A percentile compares a stretch with the other conserved stretches of the same genome.
These are phyloP conservation scores for Diarsia dahlii DNA, from an alignment of 2,888 invertebrate genomes.

Conservation along the genomic window DNA sequence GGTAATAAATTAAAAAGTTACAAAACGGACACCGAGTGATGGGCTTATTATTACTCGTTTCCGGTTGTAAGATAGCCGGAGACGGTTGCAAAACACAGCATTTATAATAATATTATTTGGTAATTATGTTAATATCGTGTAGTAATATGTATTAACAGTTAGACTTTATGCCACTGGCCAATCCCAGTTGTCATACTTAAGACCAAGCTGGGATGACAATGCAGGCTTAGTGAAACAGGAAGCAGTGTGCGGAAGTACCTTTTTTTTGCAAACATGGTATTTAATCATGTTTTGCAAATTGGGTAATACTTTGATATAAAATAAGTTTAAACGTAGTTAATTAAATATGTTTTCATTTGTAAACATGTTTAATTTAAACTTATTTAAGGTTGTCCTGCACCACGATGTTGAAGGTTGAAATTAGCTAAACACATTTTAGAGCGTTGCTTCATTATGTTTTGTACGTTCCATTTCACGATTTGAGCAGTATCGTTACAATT, in stretches of 20 bases:
- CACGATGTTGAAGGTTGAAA: too few relatives aligned
- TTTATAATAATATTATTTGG: constrained; percentile 22
- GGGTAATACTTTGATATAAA: too few relatives aligned
- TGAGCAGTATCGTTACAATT: too few relatives aligned
- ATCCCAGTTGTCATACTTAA: neutral
- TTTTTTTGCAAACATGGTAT: too few relatives aligned
- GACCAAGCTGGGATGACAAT: neutral
- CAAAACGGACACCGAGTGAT: constrained; percentile 51
- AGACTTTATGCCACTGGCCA: neutral
- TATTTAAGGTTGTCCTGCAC: too few relatives aligned
- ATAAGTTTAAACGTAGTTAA: too few relatives aligned
- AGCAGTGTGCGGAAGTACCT: neutral
- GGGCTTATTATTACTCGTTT: constrained; percentile 57
- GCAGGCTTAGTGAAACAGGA: neutral
- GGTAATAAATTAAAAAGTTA: constrained; percentile 65
- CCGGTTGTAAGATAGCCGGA: constrained; percentile 41
- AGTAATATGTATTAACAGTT: constrained; percentile 15
- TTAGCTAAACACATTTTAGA: too few relatives aligned
- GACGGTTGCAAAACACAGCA: constrained; percentile 31
- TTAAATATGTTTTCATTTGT: too few relatives aligned
- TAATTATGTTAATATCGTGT: constrained; percentile 22
- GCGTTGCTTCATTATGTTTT: too few relatives aligned
- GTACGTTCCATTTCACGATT: too few relatives aligned
- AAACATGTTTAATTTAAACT: too few relatives aligned
- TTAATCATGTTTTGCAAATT: too few relatives aligned